Conservation (phyloP, 2,888 invertebrate species). For the Hirtodrosophila cameraria region DNA sequence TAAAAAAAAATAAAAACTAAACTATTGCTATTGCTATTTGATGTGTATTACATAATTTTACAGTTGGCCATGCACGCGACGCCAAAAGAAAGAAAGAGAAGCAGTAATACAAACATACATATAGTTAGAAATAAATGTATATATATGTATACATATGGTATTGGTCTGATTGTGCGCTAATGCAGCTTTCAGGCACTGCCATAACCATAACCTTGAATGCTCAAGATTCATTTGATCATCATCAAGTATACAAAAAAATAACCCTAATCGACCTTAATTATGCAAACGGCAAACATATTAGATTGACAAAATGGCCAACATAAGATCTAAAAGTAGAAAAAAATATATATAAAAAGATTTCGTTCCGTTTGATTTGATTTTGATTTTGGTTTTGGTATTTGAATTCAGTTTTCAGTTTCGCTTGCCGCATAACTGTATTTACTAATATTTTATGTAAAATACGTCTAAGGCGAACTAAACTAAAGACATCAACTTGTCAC, state of each 20-base stretch:
- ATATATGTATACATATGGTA: conserved; percentile 14
- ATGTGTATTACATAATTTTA: conserved; percentile 48
- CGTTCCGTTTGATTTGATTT: conserved; percentile 28
- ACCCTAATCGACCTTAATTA: conserved; percentile 78
- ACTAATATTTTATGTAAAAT: conserved; percentile 44
- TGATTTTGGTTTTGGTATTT: too few relatives aligned
- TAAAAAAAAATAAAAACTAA: not conserved
- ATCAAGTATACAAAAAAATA: conserved; percentile 28
- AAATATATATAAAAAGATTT: conserved; percentile 2
- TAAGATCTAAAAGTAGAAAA: conserved; percentile 8
- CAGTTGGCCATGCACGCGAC: conserved; percentile 43
- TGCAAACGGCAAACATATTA: conserved; percentile 55
- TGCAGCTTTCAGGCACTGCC: conserved; percentile 49
- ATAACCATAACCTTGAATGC: conserved; percentile 74
- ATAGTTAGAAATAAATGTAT: conserved; percentile 1
- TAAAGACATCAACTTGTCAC: conserved; percentile 28
- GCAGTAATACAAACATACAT: not conserved
- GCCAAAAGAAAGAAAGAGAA: conserved; percentile 17
- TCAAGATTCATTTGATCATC: conserved; percentile 53
- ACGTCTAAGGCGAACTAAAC: conserved; percentile 26
- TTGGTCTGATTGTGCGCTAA: conserved; percentile 26
- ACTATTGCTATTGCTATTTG: conserved; percentile 39
- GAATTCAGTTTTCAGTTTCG: conserved; percentile 14
- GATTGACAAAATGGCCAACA: conserved; percentile 57
- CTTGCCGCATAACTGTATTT: conserved; percentile 59